Evolutionary conservation across 1,140 invertebrate species (phyloP), one percentile per base, ranked within the genome.

Genomic region (Heliconius melpomene): DNA sequence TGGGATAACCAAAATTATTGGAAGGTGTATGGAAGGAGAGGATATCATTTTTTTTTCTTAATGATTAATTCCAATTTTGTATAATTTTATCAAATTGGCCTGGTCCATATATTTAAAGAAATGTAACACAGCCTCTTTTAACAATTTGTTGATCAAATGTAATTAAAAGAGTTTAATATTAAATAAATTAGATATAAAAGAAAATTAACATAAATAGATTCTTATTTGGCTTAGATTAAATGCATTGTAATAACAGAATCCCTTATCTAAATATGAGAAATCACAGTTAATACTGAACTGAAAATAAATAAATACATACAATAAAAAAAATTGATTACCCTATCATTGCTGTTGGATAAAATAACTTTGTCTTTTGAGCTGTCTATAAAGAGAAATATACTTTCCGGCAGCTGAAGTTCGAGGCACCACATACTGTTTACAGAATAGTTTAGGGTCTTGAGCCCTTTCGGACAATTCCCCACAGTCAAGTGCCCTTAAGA

Each of bases 341-440:
- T 88, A 91, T 91, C 91, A 93, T 90, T 93, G 92, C 83, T 88
- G 91, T 82, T 94, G 93, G 85, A 94, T 90, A 79, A 94, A 94
- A 84, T 91, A 94, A 74, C 81, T 92, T 79, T 93, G 92, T 82
- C 92, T 87, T 80, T 96, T 95, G 2, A 97, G 91, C 85, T 96
- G 96, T 79, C 97, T 95, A 88, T 97, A 98, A 6, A 97, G 91
- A 11, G 96, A 96, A 78, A 98, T 97, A 89, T 98, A 98, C 92
- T 97, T 97, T 46, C 96, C 97, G 9, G 97, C 97, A 66, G 96
- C 95, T 46, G 96, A 96, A 40, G 97, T 97, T 83, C 96, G 93
- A 6, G 97, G 97, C 78, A 97, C 95, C 76, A 98, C 97, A 92
- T 97, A 97, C 84, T 96, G 95, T 90, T 97, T 96, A 87, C 97